phyloP scores from a whole-genome alignment of 2,113 vertebrate genomes.

The Eclectus roratus region DNA sequence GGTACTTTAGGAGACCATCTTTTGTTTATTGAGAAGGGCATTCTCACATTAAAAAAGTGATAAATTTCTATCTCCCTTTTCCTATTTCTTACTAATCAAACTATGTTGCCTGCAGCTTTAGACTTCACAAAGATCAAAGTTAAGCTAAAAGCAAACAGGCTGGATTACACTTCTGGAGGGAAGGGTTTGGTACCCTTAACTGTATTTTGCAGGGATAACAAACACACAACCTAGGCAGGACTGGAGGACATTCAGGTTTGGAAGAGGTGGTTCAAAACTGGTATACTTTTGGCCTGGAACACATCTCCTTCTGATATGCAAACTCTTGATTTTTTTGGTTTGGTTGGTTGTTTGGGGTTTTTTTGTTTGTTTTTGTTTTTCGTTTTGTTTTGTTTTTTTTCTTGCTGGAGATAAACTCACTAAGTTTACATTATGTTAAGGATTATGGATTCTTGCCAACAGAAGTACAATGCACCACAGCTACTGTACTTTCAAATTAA shows the following conservation, averaged over 20 bases:
- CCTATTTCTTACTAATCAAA: background rate
- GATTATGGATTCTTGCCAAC: background rate
- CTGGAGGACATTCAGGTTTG: background rate
- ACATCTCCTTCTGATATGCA: background rate
- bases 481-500: background rate
- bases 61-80: background rate
- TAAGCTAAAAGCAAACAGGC: background rate
- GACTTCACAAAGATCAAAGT: background rate
- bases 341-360: no score
- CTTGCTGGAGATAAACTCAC: background rate
- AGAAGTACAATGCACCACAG: background rate
- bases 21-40: background rate
- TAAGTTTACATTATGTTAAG: background rate
- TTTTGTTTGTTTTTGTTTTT: no score
- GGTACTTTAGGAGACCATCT: background rate
- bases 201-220: background rate
- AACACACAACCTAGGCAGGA: background rate
- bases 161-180: background rate
- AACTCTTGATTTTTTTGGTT: background rate
- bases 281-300: background rate
- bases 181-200: background rate
- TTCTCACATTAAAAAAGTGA: background rate
- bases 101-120: background rate
- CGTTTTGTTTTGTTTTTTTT: no score
- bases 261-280: background rate